Evolutionary conservation across 2,888 invertebrate species (phyloP).

Genomic region (Antheraea assamensis): DNA sequence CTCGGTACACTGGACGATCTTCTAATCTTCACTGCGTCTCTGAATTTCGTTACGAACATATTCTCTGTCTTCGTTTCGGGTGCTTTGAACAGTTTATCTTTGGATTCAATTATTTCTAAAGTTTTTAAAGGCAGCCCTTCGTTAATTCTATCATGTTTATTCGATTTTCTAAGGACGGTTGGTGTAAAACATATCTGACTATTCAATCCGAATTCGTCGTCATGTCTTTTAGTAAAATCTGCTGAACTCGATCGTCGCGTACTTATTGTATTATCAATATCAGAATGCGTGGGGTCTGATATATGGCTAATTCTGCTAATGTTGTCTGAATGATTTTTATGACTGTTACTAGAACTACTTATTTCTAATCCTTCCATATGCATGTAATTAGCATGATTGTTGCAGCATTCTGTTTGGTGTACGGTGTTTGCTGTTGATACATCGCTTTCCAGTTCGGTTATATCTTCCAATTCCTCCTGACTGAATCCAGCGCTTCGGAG

Average conservation of each 20-base stretch:
- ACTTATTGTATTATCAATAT: conserved; percentile 67
- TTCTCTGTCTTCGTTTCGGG: conserved; percentile 73
- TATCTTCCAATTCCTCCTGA: conserved; percentile 77
- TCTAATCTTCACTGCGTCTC: conserved; percentile 83
- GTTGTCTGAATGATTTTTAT: conserved; percentile 76
- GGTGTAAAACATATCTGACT: conserved; percentile 70
- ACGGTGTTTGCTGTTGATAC: conserved; percentile 70
- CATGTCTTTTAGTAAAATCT: conserved; percentile 83
- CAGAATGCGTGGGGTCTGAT: conserved; percentile 73
- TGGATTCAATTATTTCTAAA: conserved; percentile 50
- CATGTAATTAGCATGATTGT: conserved; percentile 68
- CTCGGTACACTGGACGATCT: conserved; percentile 87
- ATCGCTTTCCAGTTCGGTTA: conserved; percentile 71
- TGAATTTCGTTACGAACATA: conserved; percentile 69
- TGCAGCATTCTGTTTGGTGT: conserved; percentile 66
- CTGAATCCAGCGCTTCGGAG: conserved; percentile 83
- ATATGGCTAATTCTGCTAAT: conserved; percentile 81
- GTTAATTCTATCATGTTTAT: conserved; percentile 67
- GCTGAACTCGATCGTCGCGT: conserved; percentile 84
- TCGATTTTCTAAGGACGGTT: conserved; percentile 67
- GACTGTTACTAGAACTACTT: conserved; percentile 66
- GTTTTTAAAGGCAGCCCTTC: conserved; percentile 52
- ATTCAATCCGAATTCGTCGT: conserved; percentile 68
- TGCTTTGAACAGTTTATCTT: conserved; percentile 63
- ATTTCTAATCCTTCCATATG: conserved; percentile 69